These are phyloP conservation scores for Dorcus hopei DNA, from an alignment of 2,888 invertebrate genomes.

Conservation along the genomic window DNA sequence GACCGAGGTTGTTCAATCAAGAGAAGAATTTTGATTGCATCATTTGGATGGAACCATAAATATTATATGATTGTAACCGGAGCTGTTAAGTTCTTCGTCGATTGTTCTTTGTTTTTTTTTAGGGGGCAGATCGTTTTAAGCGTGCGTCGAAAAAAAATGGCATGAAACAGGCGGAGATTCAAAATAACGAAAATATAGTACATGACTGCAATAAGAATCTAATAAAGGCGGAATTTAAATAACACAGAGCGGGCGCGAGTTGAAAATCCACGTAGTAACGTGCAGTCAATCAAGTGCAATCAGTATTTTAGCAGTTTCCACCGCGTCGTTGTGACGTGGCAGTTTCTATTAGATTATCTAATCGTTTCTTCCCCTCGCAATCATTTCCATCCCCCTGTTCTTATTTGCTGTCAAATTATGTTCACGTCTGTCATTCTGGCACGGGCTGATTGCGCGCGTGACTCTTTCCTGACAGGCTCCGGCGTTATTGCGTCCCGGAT, in stretches of 20 bases:
- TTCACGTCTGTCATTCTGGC: constrained; percentile 49
- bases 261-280: constrained; percentile 15
- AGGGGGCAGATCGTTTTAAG: too few relatives aligned
- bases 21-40: too few relatives aligned
- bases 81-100: too few relatives aligned
- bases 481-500: constrained; percentile 18
- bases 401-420: constrained; percentile 52
- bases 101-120: too few relatives aligned
- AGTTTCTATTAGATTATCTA: constrained; percentile 48
- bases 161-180: too few relatives aligned
- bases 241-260: constrained; percentile 9
- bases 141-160: too few relatives aligned
- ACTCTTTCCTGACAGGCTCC: constrained; percentile 36
- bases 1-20: too few relatives aligned
- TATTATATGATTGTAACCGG: too few relatives aligned
- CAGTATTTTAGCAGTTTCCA: constrained; percentile 22
- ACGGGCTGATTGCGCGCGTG: constrained; percentile 45
- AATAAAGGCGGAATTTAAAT: constrained; percentile 4
- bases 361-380: constrained; percentile 44
- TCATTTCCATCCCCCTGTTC: constrained; percentile 47
- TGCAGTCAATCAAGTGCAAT: constrained; percentile 26
- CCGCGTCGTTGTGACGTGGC: constrained; percentile 35
- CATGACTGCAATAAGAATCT: background rate
- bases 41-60: too few relatives aligned
- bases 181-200: too few relatives aligned